These are phyloP conservation scores for Buathra laborator DNA, from an alignment of 2,888 invertebrate genomes.

Conservation along the genomic window DNA sequence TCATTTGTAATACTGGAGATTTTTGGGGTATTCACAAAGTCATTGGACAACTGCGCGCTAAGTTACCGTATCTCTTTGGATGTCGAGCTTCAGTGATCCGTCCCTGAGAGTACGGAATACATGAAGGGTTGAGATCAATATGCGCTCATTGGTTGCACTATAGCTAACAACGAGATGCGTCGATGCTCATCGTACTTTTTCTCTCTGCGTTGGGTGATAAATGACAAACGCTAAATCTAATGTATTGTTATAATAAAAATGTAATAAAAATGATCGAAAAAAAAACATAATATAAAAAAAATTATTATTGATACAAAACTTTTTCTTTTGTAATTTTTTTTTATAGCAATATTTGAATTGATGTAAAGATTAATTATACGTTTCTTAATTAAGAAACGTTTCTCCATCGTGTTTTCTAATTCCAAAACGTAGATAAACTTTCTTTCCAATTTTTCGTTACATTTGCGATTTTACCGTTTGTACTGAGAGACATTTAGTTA, in stretches of 20 bases:
- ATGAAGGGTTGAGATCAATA: constrained; percentile 80
- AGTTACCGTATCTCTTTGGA: constrained; percentile 24
- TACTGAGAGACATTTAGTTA: background rate
- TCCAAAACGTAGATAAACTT: too few species aligned
- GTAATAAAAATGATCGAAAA: background rate
- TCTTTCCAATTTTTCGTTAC: too few species aligned
- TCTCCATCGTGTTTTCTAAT: too few species aligned
- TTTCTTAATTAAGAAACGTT: too few species aligned
- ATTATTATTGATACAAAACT: background rate
- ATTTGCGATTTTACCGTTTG: background rate
- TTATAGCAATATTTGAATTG: too few species aligned
- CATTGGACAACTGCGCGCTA: constrained; percentile 7
- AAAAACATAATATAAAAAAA: background rate
- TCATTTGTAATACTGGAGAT: background rate
- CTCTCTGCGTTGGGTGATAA: constrained; percentile 57
- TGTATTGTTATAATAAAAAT: background rate
- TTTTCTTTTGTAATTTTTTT: background rate
- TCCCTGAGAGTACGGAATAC: constrained; percentile 75
- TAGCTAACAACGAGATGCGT: constrained; percentile 71
- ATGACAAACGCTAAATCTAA: constrained; percentile 44
- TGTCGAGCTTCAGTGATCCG: constrained; percentile 66
- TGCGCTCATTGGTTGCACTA: constrained; percentile 79
- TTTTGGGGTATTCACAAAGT: background rate
- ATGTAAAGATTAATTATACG: too few species aligned
- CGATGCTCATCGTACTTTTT: constrained; percentile 61